Evolutionary conservation across 2,113 vertebrate genomes (phyloP).

Genomic region (Microcebus ravelobensis): DNA sequence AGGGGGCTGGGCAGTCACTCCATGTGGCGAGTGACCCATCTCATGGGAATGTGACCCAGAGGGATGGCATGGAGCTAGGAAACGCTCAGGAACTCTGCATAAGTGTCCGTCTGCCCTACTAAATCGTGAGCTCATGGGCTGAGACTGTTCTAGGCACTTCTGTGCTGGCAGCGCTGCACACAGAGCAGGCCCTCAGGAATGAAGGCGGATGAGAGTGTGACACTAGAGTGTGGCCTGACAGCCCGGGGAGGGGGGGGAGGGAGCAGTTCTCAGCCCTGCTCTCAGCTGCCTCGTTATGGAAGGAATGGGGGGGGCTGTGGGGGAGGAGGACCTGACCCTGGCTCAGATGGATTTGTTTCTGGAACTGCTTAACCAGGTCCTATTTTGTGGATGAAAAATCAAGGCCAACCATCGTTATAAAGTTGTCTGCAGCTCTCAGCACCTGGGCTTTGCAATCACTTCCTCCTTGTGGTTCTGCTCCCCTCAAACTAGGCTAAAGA

Average conservation of each 20-base stretch:
- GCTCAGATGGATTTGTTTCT: background rate
- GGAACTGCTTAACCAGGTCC: background rate
- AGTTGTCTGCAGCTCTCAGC: background rate
- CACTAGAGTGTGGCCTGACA: background rate
- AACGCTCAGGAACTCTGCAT: background rate
- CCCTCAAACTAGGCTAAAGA: background rate
- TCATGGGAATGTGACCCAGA: background rate
- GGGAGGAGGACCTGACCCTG: background rate
- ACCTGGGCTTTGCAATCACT: background rate
- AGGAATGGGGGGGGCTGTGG: background rate
- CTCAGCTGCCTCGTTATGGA: background rate
- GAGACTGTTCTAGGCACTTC: background rate
- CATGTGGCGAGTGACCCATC: background rate
- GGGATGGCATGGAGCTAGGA: background rate
- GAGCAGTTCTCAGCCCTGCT: background rate
- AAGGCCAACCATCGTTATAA: background rate
- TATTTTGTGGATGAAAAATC: background rate
- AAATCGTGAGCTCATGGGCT: background rate
- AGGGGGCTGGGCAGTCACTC: background rate
- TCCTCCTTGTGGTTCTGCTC: background rate
- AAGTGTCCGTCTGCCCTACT: background rate
- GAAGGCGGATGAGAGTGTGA: background rate
- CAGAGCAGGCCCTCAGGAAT: background rate
- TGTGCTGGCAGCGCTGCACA: background rate
- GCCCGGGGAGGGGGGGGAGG: too few species aligned